Evolutionary conservation across 2,888 invertebrate genomes (phyloP).

Genomic region (Tipula confusa): DNA sequence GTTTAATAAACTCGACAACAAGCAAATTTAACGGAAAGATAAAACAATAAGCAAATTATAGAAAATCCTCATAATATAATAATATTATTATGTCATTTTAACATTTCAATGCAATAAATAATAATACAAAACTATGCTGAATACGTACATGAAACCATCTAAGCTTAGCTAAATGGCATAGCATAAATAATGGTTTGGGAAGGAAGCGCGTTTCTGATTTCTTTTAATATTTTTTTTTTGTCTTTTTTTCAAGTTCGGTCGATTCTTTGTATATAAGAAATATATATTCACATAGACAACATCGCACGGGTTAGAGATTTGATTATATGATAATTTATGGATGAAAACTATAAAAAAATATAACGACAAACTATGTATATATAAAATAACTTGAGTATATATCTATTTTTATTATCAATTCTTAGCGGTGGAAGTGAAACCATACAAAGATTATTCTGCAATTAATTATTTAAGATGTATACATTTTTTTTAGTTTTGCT

Average conservation of each 20-base stretch:
- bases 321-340: not conserved
- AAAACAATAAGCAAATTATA: constrained; percentile 20
- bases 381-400: not conserved
- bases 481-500: not conserved
- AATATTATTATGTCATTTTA: not conserved
- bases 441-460: not conserved
- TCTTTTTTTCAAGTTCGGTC: not conserved
- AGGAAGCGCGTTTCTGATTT: not conserved
- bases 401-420: not conserved
- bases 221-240: not conserved
- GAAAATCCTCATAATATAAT: not conserved
- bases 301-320: not conserved
- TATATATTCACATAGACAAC: not conserved
- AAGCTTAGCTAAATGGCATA: not conserved
- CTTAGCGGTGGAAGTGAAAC: not conserved
- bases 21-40: not conserved
- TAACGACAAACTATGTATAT: not conserved
- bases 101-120: not conserved
- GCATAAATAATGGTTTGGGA: not conserved
- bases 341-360: not conserved
- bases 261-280: not conserved
- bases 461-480: not conserved
- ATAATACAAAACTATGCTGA: not conserved
- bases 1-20: not conserved
- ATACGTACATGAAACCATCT: not conserved